These are phyloP conservation scores for Horisme vitalbata DNA, from an alignment of 2,888 invertebrate genomes.

Conservation along the genomic window DNA sequence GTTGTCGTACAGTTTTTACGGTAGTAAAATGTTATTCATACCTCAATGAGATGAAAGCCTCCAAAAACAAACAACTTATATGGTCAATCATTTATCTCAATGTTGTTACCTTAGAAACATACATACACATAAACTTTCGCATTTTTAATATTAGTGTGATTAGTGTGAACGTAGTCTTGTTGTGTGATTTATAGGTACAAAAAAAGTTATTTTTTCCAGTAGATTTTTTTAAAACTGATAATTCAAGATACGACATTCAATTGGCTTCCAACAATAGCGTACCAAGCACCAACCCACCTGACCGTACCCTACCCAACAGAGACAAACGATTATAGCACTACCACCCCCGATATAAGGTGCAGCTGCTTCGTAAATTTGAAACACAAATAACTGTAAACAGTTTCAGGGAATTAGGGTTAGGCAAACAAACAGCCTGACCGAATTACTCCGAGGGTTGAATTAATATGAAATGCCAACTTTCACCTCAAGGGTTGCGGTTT, in stretches of 20 bases:
- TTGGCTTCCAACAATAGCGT: background rate
- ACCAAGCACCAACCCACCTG: conserved; percentile 4
- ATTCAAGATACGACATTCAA: background rate
- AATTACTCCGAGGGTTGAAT: conserved; percentile 55
- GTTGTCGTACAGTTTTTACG: too few species aligned
- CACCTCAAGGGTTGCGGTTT: conserved; percentile 30
- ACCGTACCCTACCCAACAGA: background rate
- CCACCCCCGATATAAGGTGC: conserved; percentile 12
- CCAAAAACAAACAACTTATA: too few species aligned
- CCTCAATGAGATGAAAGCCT: too few species aligned
- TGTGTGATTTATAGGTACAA: too few species aligned
- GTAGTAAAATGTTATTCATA: too few species aligned
- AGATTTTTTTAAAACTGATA: too few species aligned
- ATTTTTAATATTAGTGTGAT: too few species aligned
- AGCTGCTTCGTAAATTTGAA: conserved; percentile 56
- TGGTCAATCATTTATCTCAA: too few species aligned
- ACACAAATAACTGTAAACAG: conserved; percentile 58
- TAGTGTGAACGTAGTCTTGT: too few species aligned
- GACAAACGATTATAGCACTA: conserved; percentile 10
- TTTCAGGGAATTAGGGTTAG: conserved; percentile 37
- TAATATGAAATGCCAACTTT: conserved; percentile 41
- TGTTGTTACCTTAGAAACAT: too few species aligned
- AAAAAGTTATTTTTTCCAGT: too few species aligned
- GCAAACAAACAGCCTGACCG: conserved; percentile 55
- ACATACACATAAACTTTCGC: too few species aligned